phyloP scores from a whole-genome alignment of 2,888 invertebrate genomes.

The Amblyjoppa fuscipennis region DNA sequence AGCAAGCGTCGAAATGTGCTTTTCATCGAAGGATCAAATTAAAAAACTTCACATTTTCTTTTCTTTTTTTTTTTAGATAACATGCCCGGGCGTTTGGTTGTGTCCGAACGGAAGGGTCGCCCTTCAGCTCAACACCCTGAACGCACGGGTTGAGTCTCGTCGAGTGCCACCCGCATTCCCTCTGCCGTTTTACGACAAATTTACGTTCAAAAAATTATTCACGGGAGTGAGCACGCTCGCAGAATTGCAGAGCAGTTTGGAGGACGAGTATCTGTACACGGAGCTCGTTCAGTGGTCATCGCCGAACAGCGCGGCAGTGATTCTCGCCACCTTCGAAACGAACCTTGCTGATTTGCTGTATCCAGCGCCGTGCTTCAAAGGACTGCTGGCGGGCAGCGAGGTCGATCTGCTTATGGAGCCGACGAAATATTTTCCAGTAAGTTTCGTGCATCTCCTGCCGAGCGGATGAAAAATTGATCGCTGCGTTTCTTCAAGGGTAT shows the following conservation, averaged over 20 bases:
- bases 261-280: conserved; percentile 88
- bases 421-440: conserved; percentile 89
- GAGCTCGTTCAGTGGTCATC: conserved; percentile 89
- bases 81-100: conserved; percentile 95
- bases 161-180: conserved; percentile 90
- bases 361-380: conserved; percentile 87
- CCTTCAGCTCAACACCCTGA: conserved; percentile 89
- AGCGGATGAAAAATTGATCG: not conserved
- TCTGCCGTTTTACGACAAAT: conserved; percentile 89
- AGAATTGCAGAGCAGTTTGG: conserved; percentile 86
- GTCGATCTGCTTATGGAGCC: conserved; percentile 90
- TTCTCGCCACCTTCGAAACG: conserved; percentile 89
- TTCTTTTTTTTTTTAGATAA: conserved; percentile 86
- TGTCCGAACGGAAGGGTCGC: conserved; percentile 92
- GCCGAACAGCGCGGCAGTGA: conserved; percentile 83
- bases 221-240: conserved; percentile 83
- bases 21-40: not conserved
- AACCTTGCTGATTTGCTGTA: conserved; percentile 89
- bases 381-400: conserved; percentile 87
- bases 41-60: conserved; percentile 5
- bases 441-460: conserved; percentile 31
- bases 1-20: conserved; percentile 15
- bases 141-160: conserved; percentile 90
- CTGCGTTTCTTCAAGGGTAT: conserved; percentile 87
- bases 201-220: conserved; percentile 89